A percentile compares a stretch with the other conserved stretches of the same genome.
These are phyloP conservation scores for Spheniscus mendiculus DNA, from an alignment of 2,113 vertebrate species.

Conservation along the genomic window DNA sequence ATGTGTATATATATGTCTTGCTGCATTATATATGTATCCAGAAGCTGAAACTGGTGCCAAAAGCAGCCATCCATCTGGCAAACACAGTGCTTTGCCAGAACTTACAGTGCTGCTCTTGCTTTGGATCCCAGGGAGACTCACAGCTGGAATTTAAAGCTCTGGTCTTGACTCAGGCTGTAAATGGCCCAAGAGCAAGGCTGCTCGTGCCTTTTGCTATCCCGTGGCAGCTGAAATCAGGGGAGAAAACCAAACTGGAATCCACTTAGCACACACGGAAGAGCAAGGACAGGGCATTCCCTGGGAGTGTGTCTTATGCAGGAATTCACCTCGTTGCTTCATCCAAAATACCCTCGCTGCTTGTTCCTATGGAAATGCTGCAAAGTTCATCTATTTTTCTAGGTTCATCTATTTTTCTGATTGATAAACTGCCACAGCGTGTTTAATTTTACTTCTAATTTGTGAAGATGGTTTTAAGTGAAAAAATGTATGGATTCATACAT, in stretches of 20 bases:
- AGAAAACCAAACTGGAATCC: not conserved
- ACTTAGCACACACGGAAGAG: not conserved
- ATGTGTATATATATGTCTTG: not conserved
- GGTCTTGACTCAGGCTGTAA: not conserved
- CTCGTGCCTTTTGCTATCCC: not conserved
- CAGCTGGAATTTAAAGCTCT: not conserved
- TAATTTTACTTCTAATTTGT: not conserved
- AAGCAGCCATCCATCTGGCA: conserved; percentile 28
- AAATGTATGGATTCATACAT: not conserved
- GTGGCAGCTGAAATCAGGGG: not conserved
- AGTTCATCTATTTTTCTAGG: not conserved
- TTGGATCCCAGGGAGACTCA: not conserved
- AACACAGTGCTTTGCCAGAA: not conserved
- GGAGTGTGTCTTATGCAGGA: not conserved
- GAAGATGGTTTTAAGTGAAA: not conserved
- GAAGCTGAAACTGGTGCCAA: conserved; percentile 31
- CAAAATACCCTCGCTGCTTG: not conserved
- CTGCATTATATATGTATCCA: not conserved
- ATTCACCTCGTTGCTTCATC: not conserved
- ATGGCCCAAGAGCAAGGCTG: not conserved
- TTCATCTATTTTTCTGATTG: not conserved
- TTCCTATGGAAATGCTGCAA: not conserved
- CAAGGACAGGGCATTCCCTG: not conserved
- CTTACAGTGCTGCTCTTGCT: not conserved
- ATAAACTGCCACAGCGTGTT: not conserved